These are phyloP conservation scores for Geodia barretti DNA, from an alignment of 37 sponge, comb jelly and placozoan genomes.

Conservation along the genomic window DNA sequence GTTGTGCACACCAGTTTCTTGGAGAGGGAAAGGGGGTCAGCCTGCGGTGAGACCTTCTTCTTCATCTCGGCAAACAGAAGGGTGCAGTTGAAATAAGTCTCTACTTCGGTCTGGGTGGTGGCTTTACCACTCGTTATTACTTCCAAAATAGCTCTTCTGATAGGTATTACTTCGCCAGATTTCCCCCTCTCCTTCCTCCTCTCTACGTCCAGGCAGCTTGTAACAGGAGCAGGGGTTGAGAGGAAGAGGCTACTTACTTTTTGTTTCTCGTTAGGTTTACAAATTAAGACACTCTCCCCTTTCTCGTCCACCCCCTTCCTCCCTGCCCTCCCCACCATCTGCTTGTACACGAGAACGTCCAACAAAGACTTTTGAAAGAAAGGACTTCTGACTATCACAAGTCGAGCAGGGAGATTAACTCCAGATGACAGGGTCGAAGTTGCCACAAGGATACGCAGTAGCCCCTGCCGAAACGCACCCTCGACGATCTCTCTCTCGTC, in stretches of 20 bases:
- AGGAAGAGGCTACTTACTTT: constrained; percentile 68
- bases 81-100: constrained; percentile 76
- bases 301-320: constrained; percentile 91
- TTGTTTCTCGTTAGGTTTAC: constrained; percentile 75
- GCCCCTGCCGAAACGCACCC: constrained; percentile 76
- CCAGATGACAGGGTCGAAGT: constrained; percentile 98
- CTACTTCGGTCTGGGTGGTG: constrained; percentile 40
- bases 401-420: constrained; percentile 95
- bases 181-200: not conserved
- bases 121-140: constrained; percentile 86
- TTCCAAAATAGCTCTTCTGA: constrained; percentile 96
- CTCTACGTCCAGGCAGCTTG: constrained; percentile 74
- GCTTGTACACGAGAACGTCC: constrained; percentile 85
- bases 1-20: constrained; percentile 30
- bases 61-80: constrained; percentile 83
- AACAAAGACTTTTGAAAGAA: constrained; percentile 75
- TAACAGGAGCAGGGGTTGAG: constrained; percentile 78
- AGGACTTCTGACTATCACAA: constrained; percentile 95
- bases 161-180: constrained; percentile 3
- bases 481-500: constrained; percentile 98
- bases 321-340: constrained; percentile 98
- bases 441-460: constrained; percentile 80
- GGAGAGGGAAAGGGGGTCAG: not conserved
- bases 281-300: constrained; percentile 96
- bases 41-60: not conserved